Conservation (phyloP, 2,888 invertebrate species). For the Drosophila anceps region DNA sequence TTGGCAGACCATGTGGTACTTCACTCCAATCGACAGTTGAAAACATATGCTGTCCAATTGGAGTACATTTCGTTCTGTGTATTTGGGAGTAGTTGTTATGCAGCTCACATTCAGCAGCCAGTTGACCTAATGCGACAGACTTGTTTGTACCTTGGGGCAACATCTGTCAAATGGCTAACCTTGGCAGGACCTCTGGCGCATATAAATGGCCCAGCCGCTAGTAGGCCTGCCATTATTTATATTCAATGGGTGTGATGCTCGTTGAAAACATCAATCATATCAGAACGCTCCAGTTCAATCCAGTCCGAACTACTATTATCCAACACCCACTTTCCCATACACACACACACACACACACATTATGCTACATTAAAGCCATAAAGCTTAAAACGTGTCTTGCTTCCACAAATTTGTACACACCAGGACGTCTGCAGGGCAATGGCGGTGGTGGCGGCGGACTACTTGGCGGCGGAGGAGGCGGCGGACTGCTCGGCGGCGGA, state of each 20-base stretch:
- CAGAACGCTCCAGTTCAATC: conserved; percentile 37
- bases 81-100: conserved; percentile 41
- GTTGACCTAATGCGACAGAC: conserved; percentile 40
- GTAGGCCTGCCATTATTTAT: conserved; percentile 55
- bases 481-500: conserved; percentile 41
- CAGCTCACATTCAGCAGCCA: conserved; percentile 27
- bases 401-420: conserved; percentile 39
- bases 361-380: conserved; percentile 52
- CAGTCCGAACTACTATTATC: conserved; percentile 22
- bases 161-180: conserved; percentile 43
- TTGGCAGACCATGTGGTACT: conserved; percentile 15
- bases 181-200: conserved; percentile 42
- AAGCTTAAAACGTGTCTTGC: conserved; percentile 65
- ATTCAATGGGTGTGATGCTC: conserved; percentile 59
- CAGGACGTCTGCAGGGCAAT: conserved; percentile 70
- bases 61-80: neutral
- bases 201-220: conserved; percentile 36
- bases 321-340: neutral
- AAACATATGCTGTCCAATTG: conserved; percentile 18
- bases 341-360: neutral
- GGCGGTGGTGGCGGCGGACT: conserved; percentile 43
- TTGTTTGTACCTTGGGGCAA: conserved; percentile 24
- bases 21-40: conserved; percentile 18
- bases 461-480: neutral
- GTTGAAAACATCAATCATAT: conserved; percentile 70